Conservation (phyloP, 2,113 vertebrate species). For the Hypocryptadius cinnamomeus region DNA sequence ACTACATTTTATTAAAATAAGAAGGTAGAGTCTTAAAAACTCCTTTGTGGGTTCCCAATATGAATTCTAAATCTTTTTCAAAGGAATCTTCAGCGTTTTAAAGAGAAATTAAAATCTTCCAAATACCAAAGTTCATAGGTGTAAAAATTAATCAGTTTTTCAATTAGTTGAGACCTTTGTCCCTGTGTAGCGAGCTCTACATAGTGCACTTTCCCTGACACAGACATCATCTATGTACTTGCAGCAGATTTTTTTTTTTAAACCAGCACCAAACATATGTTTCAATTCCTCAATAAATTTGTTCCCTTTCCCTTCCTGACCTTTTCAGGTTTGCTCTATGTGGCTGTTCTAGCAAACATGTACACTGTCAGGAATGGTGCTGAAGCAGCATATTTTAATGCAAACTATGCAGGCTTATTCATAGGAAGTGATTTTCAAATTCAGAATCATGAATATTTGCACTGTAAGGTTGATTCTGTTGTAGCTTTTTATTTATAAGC, state of each 20-base stretch:
- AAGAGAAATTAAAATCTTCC: constrained; percentile 15
- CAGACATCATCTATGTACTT: neutral
- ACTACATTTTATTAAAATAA: constrained; percentile 43
- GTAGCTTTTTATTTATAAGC: constrained; percentile 30
- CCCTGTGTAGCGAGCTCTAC: neutral
- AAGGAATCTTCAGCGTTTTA: neutral
- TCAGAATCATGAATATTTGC: constrained; percentile 48
- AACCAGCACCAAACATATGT: constrained; percentile 1
- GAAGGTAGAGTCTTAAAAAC: constrained; percentile 30
- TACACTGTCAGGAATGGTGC: constrained; percentile 29
- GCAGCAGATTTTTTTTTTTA: neutral
- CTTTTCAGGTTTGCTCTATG: constrained; percentile 22
- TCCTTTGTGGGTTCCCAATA: neutral
- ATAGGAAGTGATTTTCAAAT: constrained; percentile 43
- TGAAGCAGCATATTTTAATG: constrained; percentile 58
- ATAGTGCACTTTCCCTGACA: neutral
- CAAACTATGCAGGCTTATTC: constrained; percentile 14
- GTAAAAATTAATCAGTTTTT: constrained; percentile 24
- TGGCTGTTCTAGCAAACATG: constrained; percentile 31
- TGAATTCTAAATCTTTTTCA: constrained; percentile 26
- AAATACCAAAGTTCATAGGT: neutral
- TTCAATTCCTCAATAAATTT: constrained; percentile 43
- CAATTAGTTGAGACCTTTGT: constrained; percentile 23
- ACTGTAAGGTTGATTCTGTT: constrained; percentile 21
- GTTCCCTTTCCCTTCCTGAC: constrained; percentile 32